These are phyloP conservation scores for Bombylius discolor DNA, from an alignment of 2,888 invertebrate species.

Conservation along the genomic window DNA sequence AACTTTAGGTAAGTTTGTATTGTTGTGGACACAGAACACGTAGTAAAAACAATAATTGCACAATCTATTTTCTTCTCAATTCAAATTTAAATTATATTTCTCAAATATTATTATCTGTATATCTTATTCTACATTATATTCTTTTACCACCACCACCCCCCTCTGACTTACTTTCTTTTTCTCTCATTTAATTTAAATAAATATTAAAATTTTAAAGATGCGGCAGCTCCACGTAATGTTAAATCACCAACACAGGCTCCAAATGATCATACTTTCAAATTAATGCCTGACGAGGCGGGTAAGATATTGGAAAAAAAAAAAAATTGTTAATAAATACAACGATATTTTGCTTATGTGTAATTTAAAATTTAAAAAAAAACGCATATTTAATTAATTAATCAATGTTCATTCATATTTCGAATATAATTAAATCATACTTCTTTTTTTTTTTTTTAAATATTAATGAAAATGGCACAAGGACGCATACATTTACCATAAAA, in stretches of 20 bases:
- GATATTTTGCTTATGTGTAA: too few species aligned
- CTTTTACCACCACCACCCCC: too few species aligned
- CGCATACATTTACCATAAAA: too few species aligned
- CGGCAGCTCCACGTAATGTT: slow-evolving; percentile 37
- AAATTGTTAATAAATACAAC: neutral
- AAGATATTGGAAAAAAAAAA: slow-evolving; percentile 29
- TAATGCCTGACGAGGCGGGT: slow-evolving; percentile 59
- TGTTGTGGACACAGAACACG: slow-evolving; percentile 3
- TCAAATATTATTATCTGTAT: neutral
- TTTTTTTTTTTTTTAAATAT: too few species aligned
- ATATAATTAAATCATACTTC: too few species aligned
- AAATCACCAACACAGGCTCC: slow-evolving; percentile 50
- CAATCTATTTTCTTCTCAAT: neutral
- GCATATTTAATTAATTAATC: too few species aligned
- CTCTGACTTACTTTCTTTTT: too few species aligned
- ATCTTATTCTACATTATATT: too few species aligned
- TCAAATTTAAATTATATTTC: neutral
- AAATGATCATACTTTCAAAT: slow-evolving; percentile 49
- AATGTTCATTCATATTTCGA: too few species aligned
- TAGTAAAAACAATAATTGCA: neutral
- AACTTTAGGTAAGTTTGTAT: slow-evolving; percentile 60
- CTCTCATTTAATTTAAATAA: too few species aligned
- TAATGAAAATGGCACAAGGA: too few species aligned
- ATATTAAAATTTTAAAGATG: slow-evolving; percentile 23
- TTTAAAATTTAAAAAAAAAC: too few species aligned